Evolutionary conservation across 2,113 vertebrate species (phyloP).

Genomic region (Colinus virginianus): DNA sequence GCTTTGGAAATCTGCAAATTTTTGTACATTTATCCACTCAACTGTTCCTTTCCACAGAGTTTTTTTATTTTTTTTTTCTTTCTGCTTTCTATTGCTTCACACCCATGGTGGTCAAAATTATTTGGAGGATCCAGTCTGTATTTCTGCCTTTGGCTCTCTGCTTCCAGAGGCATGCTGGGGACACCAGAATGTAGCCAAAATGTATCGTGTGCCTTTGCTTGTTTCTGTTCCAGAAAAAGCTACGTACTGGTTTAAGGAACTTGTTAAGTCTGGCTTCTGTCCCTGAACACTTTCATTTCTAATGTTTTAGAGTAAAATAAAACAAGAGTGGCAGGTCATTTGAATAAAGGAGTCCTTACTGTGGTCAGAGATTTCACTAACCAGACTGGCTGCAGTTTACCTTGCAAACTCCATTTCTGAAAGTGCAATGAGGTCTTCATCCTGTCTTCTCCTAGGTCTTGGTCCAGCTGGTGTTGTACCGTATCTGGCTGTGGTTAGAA

Average conservation of each 20-base stretch:
- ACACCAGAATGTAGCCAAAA: not conserved
- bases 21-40: not conserved
- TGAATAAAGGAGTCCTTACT: not conserved
- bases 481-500: not conserved
- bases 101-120: not conserved
- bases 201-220: not conserved
- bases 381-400: not conserved
- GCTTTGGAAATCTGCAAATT: not conserved
- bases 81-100: not conserved
- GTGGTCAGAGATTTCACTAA: not conserved
- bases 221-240: not conserved
- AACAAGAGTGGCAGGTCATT: not conserved
- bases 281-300: not conserved
- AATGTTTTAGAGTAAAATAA: not conserved
- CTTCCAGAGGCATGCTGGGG: not conserved
- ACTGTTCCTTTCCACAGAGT: not conserved
- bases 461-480: not conserved
- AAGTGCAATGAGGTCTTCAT: rapidly evolving
- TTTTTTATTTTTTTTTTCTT: not conserved
- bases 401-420: not conserved
- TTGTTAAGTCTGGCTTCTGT: not conserved
- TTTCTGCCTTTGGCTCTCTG: not conserved
- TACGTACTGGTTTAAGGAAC: not conserved
- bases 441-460: not conserved
- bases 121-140: not conserved